These are phyloP conservation scores for Chydorus sphaericus DNA, from an alignment of 2,888 invertebrate genomes.

Conservation along the genomic window DNA sequence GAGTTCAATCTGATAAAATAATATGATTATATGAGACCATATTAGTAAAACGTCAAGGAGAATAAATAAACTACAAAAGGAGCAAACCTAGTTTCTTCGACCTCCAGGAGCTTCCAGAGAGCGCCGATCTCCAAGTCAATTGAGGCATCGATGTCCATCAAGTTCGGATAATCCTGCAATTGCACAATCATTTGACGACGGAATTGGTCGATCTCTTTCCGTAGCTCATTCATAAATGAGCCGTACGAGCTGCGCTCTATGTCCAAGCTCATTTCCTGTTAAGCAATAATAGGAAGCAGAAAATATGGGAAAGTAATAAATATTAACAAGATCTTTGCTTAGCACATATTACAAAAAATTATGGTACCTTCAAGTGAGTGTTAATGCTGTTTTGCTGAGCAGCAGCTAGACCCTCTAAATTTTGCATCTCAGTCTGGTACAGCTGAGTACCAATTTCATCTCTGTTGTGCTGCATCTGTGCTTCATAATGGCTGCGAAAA, in stretches of 20 bases:
- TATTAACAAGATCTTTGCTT: no score
- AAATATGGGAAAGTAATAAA: no score
- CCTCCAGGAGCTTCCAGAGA: slow-evolving; percentile 73
- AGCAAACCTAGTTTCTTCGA: slow-evolving; percentile 57
- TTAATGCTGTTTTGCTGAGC: no score
- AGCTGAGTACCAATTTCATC: slow-evolving; percentile 79
- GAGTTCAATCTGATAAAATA: no score
- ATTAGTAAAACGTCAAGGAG: no score
- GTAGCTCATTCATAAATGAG: slow-evolving; percentile 34
- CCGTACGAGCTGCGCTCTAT: slow-evolving; percentile 63
- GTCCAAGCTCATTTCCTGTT: slow-evolving; percentile 68
- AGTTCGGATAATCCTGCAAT: slow-evolving; percentile 84
- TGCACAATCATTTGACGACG: slow-evolving; percentile 32
- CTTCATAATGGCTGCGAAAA: slow-evolving; percentile 82
- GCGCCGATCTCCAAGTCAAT: slow-evolving; percentile 80
- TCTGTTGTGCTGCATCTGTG: slow-evolving; percentile 74
- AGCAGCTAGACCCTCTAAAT: no score
- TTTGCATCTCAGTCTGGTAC: slow-evolving; percentile 62
- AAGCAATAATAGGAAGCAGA: slow-evolving; percentile 40
- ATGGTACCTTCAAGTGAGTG: no score
- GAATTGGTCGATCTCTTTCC: slow-evolving; percentile 20
- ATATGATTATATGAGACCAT: no score
- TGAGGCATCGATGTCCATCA: slow-evolving; percentile 91
- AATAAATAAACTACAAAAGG: no score
- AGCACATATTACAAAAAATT: no score